phyloP scores from a whole-genome alignment of 2,797 vertebrate species.

The Echeneis naucrates region DNA sequence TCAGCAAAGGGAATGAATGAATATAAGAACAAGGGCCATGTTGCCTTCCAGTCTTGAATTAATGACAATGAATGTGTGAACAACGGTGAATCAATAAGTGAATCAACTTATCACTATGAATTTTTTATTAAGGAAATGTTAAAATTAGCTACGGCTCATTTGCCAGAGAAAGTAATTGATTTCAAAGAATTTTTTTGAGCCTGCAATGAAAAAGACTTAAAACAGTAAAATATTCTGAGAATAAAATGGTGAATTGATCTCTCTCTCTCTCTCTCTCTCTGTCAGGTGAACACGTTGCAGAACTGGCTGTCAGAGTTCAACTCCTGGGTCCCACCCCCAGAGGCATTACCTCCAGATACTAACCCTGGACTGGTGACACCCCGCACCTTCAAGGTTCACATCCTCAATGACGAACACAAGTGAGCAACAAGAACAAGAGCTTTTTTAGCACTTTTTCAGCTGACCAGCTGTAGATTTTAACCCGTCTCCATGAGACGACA shows the following conservation, averaged over 20 bases:
- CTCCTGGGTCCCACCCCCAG: slow-evolving; percentile 92
- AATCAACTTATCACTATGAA: neutral
- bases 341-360: slow-evolving; percentile 87
- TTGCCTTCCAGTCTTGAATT: neutral
- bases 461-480: too few species aligned
- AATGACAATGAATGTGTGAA: neutral
- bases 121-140: neutral
- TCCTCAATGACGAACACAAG: slow-evolving; percentile 98
- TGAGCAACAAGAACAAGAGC: slow-evolving; percentile 63
- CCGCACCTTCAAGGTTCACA: slow-evolving; percentile 94
- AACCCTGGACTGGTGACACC: slow-evolving; percentile 86
- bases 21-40: neutral
- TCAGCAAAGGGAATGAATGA: neutral
- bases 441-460: neutral
- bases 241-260: neutral
- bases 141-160: neutral
- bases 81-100: neutral
- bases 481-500: too few species aligned
- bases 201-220: neutral
- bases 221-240: neutral
- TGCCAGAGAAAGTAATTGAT: neutral
- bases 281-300: slow-evolving; percentile 94
- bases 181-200: neutral
- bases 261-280: neutral
- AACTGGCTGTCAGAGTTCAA: slow-evolving; percentile 99